Evolutionary conservation across 64 coral and sea anemone genomes (phyloP).

Genomic region (Montipora capricornis): DNA sequence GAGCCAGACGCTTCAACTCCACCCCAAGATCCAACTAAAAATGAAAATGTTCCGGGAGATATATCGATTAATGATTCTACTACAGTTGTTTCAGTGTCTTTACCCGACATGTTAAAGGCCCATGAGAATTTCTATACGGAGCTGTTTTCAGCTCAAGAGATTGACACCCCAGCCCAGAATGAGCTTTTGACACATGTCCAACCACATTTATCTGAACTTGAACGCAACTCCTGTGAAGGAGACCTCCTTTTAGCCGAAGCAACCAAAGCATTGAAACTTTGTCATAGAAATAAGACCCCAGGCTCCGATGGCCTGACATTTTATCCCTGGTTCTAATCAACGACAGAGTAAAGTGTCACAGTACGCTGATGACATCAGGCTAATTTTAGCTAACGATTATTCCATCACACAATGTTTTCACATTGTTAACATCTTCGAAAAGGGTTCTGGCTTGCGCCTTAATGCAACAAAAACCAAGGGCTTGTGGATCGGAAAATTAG

Average conservation of each 20-base stretch:
- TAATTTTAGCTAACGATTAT: slow-evolving; percentile 18
- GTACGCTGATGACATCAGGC: slow-evolving; percentile 19
- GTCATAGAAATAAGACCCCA: neutral
- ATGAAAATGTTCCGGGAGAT: too few species aligned
- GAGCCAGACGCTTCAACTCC: too few species aligned
- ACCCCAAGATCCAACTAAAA: too few species aligned
- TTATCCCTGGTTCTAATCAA: neutral
- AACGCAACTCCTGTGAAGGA: neutral
- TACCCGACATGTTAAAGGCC: neutral
- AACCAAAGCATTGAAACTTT: neutral
- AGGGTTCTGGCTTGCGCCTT: slow-evolving; percentile 5
- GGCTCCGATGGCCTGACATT: slow-evolving; percentile 37
- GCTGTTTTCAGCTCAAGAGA: neutral
- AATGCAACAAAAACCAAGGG: slow-evolving; percentile 45
- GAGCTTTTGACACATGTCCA: neutral
- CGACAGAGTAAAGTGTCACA: slow-evolving; percentile 20
- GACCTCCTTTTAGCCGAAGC: neutral
- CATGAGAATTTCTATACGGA: slow-evolving; percentile 30
- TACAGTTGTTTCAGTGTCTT: neutral
- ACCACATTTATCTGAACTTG: neutral
- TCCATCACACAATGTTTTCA: slow-evolving; percentile 2
- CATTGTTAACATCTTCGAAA: neutral
- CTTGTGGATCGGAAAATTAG: slow-evolving; percentile 20
- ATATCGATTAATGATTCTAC: too few species aligned
- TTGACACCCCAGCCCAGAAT: neutral